Evolutionary conservation across 2,113 vertebrate genomes (phyloP), one percentile per base, ranked within the genome.

Genomic region (Oxygymnocypris stewartii): DNA sequence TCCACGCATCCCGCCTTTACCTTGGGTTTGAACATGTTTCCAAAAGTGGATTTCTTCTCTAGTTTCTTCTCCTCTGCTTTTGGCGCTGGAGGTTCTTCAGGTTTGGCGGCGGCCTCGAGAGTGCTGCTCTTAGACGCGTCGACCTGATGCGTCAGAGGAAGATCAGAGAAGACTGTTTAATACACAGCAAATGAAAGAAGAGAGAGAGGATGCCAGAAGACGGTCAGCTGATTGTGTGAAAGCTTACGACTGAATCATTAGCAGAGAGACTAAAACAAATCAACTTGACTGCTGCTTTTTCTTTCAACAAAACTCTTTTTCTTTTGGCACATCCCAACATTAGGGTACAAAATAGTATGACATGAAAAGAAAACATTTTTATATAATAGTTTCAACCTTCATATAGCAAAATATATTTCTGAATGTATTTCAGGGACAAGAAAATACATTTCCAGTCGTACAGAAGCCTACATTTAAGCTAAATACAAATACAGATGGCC

Each of bases 21-120:
- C 94, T 95, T 95, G 47, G 93, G 90, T 87, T 95, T 95, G 90
- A 95, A 92, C 83, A 93, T 2, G 54, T 91, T 92, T 4, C 91
- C 23, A 79, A 94, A 91, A 0, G 93, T 16, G 3, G 90, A 59
- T 84, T 93, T 94, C 12, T 94, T 59, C 57, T 88, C 57, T 0
- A 51, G 4, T 87, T 93, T 93, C 89, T 93, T 93, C 9, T 93
- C 91, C 23, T 94, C 93, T 40, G 88, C 87, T 71, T 87, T 91
- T 18, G 91, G 89, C 8, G 87, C 87, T 18, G 92, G 92, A 6
- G 93, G 90, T 0, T 87, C 90, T 78, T 94, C 93, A 1, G 90
- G 91, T 84, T 94, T 95, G 1, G 92, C 91, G 11, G 92, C 80
- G 0, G 94, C 94, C 87, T 94, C 94, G 75, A 94, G 90, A 23